phyloP scores from a whole-genome alignment of 2,888 invertebrate genomes.

The Anodontia alba region DNA sequence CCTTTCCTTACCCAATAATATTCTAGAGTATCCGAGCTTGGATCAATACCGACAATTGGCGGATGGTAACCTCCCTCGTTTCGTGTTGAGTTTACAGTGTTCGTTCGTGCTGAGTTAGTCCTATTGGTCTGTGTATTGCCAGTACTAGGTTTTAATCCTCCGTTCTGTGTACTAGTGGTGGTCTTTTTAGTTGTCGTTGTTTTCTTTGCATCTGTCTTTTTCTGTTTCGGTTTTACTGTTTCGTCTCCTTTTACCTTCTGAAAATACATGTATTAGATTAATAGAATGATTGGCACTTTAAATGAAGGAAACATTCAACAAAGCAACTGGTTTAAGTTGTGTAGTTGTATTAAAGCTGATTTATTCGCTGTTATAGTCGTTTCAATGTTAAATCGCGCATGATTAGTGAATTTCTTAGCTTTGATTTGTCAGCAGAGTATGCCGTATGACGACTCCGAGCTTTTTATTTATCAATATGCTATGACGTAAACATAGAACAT shows the following conservation, averaged over 20 bases:
- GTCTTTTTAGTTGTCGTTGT: neutral
- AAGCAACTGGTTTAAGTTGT: no score
- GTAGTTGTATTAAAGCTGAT: no score
- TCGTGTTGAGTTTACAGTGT: conserved; percentile 20
- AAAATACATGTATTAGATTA: neutral
- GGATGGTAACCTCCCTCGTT: conserved; percentile 49
- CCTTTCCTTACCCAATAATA: conserved; percentile 62
- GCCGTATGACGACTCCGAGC: no score
- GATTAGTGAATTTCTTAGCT: no score
- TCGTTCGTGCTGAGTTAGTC: conserved; percentile 19
- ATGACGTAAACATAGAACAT: no score
- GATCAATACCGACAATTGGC: conserved; percentile 54
- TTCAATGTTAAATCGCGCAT: no score
- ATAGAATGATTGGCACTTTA: no score
- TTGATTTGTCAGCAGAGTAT: no score
- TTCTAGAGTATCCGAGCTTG: conserved; percentile 49
- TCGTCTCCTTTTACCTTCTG: conserved; percentile 29
- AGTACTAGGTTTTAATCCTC: conserved; percentile 1
- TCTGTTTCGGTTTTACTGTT: conserved; percentile 11
- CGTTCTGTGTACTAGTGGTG: neutral
- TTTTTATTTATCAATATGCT: no score
- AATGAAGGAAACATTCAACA: no score
- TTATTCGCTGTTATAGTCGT: no score
- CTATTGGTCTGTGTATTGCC: conserved; percentile 18
- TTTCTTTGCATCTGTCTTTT: conserved; percentile 17